Base-by-base conservation (phyloP, 2,113 vertebrate species). In the Seriola quinqueradiata region DNA sequence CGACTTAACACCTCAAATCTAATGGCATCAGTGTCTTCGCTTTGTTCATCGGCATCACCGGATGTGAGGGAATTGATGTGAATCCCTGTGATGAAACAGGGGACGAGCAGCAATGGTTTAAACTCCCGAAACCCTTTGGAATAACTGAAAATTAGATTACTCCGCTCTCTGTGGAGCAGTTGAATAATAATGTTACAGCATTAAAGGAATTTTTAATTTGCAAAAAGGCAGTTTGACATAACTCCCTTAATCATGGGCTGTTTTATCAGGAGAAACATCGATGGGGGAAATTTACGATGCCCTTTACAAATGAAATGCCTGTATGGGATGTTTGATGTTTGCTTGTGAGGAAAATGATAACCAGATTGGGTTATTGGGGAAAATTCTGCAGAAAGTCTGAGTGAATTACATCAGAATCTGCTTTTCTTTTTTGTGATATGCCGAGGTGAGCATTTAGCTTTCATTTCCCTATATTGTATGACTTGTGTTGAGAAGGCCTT, bases 141-240 rank as follows among this genome's bases (percentile, higher is more conserved):
- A 34, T 6, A 59, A 13, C 8, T 21, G 55, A 48, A 87, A 73
- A 76, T 68, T 1, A 5, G 44, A 79, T 75, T 48, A 54, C 55
- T 70, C 25, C 11, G 8, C 55, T 78, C 72, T 77, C 77, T n/a
- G 40, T 17, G 63, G 28, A 60, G 75, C 32, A 44, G 72, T 16
- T 52, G 40, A 81, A 85, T 85, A 77, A 77, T 83, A 77, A 82
- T 73, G 48, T 76, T 70, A 32, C 55, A 70, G 75, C 68, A 63
- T 72, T 90, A 74, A 77, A 84, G 69, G 61, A 59, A 81, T 77
- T 82, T 81, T 84, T 86, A 78, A 87, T 89, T 82, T 61, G 61
- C 57, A 50, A 72, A 77, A 70, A 71, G 21, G 19, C 25, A 2
- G 70, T 79, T 63, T 72, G 76, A 84, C 73, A 38, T 9, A 52